A percentile compares a stretch with the other conserved stretches of the same genome.
These are phyloP conservation scores for Andricus curvator DNA, from an alignment of 2,888 invertebrate species.

Conservation along the genomic window DNA sequence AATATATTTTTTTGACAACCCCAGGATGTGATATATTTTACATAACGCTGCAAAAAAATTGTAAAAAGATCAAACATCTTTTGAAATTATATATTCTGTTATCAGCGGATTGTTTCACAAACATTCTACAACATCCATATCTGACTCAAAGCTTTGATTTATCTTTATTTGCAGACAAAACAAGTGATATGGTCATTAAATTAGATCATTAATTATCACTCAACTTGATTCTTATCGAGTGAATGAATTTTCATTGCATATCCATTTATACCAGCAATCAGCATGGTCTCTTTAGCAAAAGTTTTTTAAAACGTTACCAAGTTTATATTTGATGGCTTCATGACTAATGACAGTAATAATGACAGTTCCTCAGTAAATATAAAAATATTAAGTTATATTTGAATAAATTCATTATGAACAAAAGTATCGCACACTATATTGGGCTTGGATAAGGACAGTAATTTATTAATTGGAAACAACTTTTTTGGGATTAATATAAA, in stretches of 20 bases:
- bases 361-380: not conserved
- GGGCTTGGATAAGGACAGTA: no score
- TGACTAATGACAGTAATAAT: not conserved
- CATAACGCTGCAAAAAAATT: no score
- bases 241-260: slow-evolving; percentile 15
- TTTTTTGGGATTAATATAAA: no score
- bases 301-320: not conserved
- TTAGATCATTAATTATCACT: slow-evolving; percentile 35
- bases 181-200: slow-evolving; percentile 18
- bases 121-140: slow-evolving; percentile 19
- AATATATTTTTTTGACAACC: no score
- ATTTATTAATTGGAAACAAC: no score
- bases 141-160: slow-evolving; percentile 9
- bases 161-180: slow-evolving; percentile 26
- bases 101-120: slow-evolving; percentile 4
- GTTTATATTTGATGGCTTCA: not conserved
- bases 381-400: not conserved
- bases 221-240: slow-evolving; percentile 23
- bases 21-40: no score
- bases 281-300: no score
- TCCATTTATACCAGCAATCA: slow-evolving; percentile 3
- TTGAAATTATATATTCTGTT: not conserved
- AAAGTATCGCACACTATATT: no score
- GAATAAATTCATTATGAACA: no score
- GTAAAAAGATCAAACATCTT: not conserved